Percentiles rank a stretch among this genome's conserved stretches.
Evolutionary conservation across 2,797 vertebrate genomes (phyloP).

Genomic region (Oceanodroma leucorhoa): DNA sequence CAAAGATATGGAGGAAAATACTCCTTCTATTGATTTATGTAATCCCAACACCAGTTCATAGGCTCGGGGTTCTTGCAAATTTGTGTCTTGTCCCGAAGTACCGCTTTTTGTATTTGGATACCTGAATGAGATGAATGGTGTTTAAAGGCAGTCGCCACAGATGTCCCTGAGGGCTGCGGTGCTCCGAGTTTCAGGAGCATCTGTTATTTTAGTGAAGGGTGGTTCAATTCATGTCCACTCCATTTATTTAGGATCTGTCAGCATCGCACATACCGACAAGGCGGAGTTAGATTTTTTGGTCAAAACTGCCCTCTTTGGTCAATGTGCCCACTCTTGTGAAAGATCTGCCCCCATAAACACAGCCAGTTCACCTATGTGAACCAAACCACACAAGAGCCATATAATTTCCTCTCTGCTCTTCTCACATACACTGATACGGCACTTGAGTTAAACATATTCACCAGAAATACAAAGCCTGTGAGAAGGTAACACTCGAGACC

Average conservation of each 20-base stretch:
- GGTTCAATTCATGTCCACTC: not conserved
- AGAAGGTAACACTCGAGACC: not conserved
- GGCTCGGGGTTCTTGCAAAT: not conserved
- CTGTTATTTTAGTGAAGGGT: not conserved
- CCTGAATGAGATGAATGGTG: fast-evolving
- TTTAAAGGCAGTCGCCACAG: not conserved
- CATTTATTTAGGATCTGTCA: not conserved
- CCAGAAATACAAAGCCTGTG: not conserved
- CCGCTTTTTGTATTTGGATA: not conserved
- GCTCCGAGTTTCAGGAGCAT: not conserved
- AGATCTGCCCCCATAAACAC: not conserved
- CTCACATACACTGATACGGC: not conserved
- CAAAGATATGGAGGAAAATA: fast-evolving
- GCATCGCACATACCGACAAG: not conserved
- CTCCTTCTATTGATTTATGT: not conserved
- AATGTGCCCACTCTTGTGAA: not conserved
- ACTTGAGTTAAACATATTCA: not conserved
- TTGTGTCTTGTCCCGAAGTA: fast-evolving
- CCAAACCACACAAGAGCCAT: not conserved
- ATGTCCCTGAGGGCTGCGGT: fast-evolving
- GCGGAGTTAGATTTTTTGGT: not conserved
- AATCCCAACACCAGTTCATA: not conserved
- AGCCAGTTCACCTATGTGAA: not conserved
- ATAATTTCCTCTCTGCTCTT: not conserved
- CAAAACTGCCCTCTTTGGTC: not conserved